phyloP scores from a whole-genome alignment of 2,113 vertebrate species.

The Euleptes europaea region DNA sequence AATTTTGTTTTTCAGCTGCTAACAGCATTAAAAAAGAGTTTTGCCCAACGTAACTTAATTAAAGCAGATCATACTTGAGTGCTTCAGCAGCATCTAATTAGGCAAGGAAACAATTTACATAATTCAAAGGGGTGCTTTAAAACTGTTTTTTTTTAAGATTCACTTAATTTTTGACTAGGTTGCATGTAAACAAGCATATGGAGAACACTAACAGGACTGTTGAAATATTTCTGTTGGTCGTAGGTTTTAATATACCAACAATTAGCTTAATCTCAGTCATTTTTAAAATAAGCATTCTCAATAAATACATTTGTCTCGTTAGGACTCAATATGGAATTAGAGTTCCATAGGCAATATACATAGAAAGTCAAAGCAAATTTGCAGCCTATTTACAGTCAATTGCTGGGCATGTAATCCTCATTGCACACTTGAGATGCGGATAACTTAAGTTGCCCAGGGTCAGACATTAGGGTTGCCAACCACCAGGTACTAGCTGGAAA shows the following conservation, averaged over 20 bases:
- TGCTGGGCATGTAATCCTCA: neutral
- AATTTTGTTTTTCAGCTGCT: neutral
- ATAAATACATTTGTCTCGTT: neutral
- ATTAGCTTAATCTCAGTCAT: neutral
- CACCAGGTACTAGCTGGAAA: no score
- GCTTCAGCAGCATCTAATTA: neutral
- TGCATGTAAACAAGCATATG: neutral
- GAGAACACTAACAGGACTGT: neutral
- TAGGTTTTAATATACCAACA: neutral
- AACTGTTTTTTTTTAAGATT: neutral
- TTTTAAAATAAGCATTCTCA: neutral
- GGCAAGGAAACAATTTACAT: neutral
- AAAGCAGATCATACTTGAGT: neutral
- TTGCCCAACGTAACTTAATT: constrained; percentile 7
- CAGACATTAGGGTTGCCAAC: no score
- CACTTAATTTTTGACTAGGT: neutral
- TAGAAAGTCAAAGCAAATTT: neutral
- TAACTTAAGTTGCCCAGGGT: neutral
- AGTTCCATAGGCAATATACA: neutral
- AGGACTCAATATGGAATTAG: neutral
- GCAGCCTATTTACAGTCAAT: neutral
- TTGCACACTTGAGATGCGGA: neutral
- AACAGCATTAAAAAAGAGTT: constrained; percentile 10
- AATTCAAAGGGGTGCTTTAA: neutral
- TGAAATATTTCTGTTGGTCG: neutral